These are phyloP conservation scores for Cerceris rybyensis DNA, from an alignment of 2,888 invertebrate genomes.

Conservation along the genomic window DNA sequence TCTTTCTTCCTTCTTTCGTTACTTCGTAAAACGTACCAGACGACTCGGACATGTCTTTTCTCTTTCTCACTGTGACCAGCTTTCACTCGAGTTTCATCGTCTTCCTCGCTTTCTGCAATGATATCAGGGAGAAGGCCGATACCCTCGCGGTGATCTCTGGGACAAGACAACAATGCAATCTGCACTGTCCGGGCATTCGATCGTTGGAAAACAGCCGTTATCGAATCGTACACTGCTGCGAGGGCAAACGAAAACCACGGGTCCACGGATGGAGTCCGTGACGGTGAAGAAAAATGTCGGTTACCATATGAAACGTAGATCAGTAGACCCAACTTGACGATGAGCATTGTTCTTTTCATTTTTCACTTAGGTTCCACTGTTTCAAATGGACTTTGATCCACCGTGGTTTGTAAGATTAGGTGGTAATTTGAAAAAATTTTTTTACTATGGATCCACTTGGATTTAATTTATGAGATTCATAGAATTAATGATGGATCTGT, in stretches of 20 bases:
- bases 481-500: too few species aligned
- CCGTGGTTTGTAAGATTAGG: too few species aligned
- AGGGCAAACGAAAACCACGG: conserved; percentile 36
- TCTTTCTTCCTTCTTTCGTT: neutral
- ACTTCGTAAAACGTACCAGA: conserved; percentile 40
- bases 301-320: too few species aligned
- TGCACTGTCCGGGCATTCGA: conserved; percentile 71
- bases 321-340: too few species aligned
- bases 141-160: conserved; percentile 81
- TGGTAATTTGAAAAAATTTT: too few species aligned
- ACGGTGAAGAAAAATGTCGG: neutral
- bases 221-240: conserved; percentile 45
- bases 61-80: conserved; percentile 46
- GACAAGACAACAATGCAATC: conserved; percentile 82
- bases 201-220: conserved; percentile 74
- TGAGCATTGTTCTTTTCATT: too few species aligned
- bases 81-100: conserved; percentile 48
- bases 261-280: conserved; percentile 14
- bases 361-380: too few species aligned
- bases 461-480: too few species aligned
- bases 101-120: conserved; percentile 58
- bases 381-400: too few species aligned
- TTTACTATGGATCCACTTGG: too few species aligned
- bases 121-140: conserved; percentile 78
- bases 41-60: conserved; percentile 28